A percentile compares a stretch with the other conserved stretches of the same genome.
These are phyloP conservation scores for Amblyjoppa fuscipennis DNA, from an alignment of 2,888 invertebrate species.

Conservation along the genomic window DNA sequence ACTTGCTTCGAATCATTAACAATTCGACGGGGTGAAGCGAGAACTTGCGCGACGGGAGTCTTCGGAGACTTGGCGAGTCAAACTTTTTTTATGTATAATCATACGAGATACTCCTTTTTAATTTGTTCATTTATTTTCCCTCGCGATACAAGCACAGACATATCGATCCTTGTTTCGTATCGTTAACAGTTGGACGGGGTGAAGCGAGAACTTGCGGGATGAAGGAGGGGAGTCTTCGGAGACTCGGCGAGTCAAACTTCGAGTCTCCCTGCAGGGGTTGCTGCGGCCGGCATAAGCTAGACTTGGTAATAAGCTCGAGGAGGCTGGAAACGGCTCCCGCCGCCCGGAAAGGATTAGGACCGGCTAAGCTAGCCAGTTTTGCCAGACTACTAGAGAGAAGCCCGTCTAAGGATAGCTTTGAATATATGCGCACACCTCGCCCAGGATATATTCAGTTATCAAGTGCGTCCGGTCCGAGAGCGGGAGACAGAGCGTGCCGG, in stretches of 20 bases:
- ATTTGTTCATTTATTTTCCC: neutral
- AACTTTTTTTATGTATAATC: slow-evolving; percentile 27
- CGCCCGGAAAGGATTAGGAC: slow-evolving; percentile 81
- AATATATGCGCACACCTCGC: slow-evolving; percentile 36
- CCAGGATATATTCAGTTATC: slow-evolving; percentile 80
- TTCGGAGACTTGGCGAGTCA: slow-evolving; percentile 55
- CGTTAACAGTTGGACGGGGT: slow-evolving; percentile 42
- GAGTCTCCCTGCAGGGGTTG: slow-evolving; percentile 58
- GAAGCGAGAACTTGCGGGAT: neutral
- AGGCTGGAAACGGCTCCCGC: slow-evolving; percentile 52
- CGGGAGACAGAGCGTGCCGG: slow-evolving; percentile 74
- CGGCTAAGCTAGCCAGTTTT: slow-evolving; percentile 75
- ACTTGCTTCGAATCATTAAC: slow-evolving; percentile 33
- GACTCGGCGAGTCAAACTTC: slow-evolving; percentile 59
- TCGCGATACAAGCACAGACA: neutral
- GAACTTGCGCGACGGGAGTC: slow-evolving; percentile 18
- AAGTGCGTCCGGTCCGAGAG: slow-evolving; percentile 82
- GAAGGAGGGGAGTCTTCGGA: slow-evolving; percentile 41
- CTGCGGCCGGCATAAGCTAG: slow-evolving; percentile 62
- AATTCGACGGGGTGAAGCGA: neutral
- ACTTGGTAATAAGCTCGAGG: slow-evolving; percentile 71
- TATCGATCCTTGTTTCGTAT: slow-evolving; percentile 34
- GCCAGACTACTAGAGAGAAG: slow-evolving; percentile 22
- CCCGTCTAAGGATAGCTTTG: slow-evolving; percentile 37
- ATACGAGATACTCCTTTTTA: neutral